phyloP scores from a whole-genome alignment of 1,140 invertebrate genomes.

The Zaprionus davidi region DNA sequence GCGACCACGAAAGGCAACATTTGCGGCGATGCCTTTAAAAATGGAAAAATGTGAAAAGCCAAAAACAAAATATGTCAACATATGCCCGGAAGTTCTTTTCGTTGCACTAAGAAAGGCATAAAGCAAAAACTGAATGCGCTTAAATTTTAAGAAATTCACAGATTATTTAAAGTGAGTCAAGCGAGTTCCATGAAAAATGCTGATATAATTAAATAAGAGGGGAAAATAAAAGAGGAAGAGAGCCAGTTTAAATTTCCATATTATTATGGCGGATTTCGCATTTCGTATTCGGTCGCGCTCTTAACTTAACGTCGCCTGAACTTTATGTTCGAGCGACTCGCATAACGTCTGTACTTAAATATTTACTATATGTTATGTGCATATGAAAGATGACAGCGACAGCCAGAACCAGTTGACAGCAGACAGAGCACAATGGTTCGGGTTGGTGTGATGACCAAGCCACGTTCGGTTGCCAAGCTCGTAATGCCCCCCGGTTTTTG shows the following conservation, averaged over 20 bases:
- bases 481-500: conserved; percentile 46
- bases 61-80: conserved; percentile 55
- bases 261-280: not conserved
- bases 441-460: too few relatives aligned
- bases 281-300: not conserved
- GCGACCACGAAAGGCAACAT: conserved; percentile 3
- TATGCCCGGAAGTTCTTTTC: conserved; percentile 47
- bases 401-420: not conserved
- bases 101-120: conserved; percentile 10
- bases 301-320: not conserved
- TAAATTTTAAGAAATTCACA: not conserved
- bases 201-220: not conserved
- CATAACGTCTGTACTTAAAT: not conserved
- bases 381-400: conserved; percentile 13
- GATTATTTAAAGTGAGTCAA: not conserved
- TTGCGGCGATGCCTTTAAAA: not conserved
- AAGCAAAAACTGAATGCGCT: not conserved
- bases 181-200: not conserved
- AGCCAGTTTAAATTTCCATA: not conserved
- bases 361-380: conserved; percentile 8
- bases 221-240: not conserved
- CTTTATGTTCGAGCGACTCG: not conserved
- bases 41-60: not conserved
- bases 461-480: conserved; percentile 4
- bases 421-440: not conserved